Evolutionary conservation across 2,888 invertebrate genomes (phyloP).

Genomic region (Drosophila heteroneura): DNA sequence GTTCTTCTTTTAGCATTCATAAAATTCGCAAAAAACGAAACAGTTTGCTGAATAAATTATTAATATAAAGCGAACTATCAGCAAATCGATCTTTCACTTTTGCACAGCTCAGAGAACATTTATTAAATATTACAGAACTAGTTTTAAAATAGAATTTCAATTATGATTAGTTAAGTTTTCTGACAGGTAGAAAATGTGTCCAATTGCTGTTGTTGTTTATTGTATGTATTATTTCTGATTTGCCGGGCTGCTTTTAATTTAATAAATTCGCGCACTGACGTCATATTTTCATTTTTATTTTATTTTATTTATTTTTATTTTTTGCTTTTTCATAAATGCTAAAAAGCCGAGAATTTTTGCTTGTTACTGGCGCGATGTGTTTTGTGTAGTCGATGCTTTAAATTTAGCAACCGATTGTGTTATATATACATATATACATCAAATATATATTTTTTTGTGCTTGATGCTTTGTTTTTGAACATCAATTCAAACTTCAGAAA

Average conservation of each 20-base stretch:
- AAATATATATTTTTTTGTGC: neutral
- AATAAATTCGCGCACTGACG: conserved; percentile 71
- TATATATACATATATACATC: conserved; percentile 12
- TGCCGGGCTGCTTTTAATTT: conserved; percentile 33
- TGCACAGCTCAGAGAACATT: neutral
- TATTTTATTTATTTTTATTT: neutral
- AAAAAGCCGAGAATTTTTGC: conserved; percentile 49
- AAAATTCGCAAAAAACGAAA: neutral
- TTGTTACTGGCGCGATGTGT: conserved; percentile 15
- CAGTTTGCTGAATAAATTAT: neutral
- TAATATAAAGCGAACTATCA: neutral
- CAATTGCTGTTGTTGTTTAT: conserved; percentile 17
- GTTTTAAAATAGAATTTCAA: conserved; percentile 8
- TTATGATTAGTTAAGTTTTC: conserved; percentile 13
- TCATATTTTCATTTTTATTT: conserved; percentile 56
- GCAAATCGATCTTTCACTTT: neutral
- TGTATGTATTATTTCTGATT: conserved; percentile 22
- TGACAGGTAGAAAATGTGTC: conserved; percentile 38
- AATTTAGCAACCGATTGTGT: conserved; percentile 51
- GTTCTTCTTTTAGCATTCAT: neutral
- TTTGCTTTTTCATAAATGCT: conserved; percentile 52
- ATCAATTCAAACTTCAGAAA: conserved; percentile 50
- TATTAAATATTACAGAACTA: neutral
- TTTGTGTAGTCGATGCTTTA: conserved; percentile 49
- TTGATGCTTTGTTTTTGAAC: conserved; percentile 41